Base-by-base conservation (phyloP, 2,888 invertebrate genomes). In the Sphinx pinastri region DNA sequence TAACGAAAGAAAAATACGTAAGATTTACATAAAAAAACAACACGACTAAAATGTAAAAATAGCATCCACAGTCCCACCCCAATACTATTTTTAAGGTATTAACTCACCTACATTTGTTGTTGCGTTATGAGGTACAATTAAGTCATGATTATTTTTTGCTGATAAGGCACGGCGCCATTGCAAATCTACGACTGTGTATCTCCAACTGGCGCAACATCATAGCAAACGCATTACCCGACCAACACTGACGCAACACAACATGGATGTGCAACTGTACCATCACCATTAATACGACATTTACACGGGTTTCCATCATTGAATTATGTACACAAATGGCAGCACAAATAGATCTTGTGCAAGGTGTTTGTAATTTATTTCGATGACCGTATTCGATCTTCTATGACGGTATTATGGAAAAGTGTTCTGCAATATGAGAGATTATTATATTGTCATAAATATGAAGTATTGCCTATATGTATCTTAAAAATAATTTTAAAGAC, bases 281-380 rank as follows among this genome's bases (percentile, higher is more conserved):
- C 83, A 82, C 81, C 77, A 87, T 84, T 86, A 84, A 74, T 75
- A 82, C 88, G 91, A 91, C 92, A 91, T 91, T 92, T 88, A 91
- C 90, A 89, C 84, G 87, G 87, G 87, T 87, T 87, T 84, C 83
- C 84, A 79, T 91, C 88, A 92, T 91, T 90, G 87, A 88, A 90
- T 90, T 86, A 84, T 84, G 75, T 81, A 79, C 82, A 84, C 81
- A 87, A 81, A 63, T 81, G 78, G 87, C 86, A 88, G 86, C 86
- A 69, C 11, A 14, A 63, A 19, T 38, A 7, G 8, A 47, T 63
- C 49, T 63, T 63, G 49, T 63, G 63, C 49, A 63, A 63, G 49
- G 13, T 19, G 16, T 63, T 49, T 19, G 49, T 63, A 63, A 49
- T 45, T 13, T 19, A 63, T 19, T 10, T 13, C 38, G 38, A 6